Evolutionary conservation across 2,113 vertebrate species (phyloP), one percentile per base, ranked within the genome.

Genomic region (Excalfactoria chinensis): DNA sequence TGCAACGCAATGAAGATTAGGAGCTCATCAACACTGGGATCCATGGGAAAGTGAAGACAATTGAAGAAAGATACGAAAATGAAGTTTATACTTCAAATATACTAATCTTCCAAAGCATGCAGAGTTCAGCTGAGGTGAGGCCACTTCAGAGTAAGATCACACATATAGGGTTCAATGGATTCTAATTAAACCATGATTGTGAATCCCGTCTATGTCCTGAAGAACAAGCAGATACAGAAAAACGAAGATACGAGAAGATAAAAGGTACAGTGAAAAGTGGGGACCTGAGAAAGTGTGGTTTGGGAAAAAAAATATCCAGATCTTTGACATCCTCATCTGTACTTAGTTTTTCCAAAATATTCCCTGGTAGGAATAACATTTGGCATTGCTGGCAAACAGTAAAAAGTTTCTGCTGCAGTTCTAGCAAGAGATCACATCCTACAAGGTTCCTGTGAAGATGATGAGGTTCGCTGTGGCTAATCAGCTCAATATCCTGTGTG

Each of bases 401-500:
- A 66, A 48, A 43, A 78, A 60, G 40, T 75, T 73, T 82, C 58
- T 89, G 85, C 67, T 93, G 71, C 43, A 88, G 49, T 41, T 88
- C 83, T 64, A 86, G 59, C 68, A 82, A 83, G 41, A 76, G 23
- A 69, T 63, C 79, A 46, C 46, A 86, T 85, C 67, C 74, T 83
- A 83, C 49, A 93, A 91, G 46, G 64, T 88, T 91, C 55, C 85
- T 70, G 60, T 62, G 88, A 88, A 89, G 88, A 89, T 60, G 68
- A 60, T 86, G 93, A 18, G 84, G 32, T 79, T 56, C 89, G 56
- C 84, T 92, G 56, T 79, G 82, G 48, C 60, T 95, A 83, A 94
- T 89, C 91, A 92, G 51, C 43, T 89, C 78, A 60, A 93, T 85
- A 96, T 93, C 89, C 91, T 89, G 72, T 51, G 35, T 35, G 60